Evolutionary conservation across 2,888 invertebrate genomes (phyloP), one percentile per base, ranked within the genome.

Genomic region (Pedicia rivosa): DNA sequence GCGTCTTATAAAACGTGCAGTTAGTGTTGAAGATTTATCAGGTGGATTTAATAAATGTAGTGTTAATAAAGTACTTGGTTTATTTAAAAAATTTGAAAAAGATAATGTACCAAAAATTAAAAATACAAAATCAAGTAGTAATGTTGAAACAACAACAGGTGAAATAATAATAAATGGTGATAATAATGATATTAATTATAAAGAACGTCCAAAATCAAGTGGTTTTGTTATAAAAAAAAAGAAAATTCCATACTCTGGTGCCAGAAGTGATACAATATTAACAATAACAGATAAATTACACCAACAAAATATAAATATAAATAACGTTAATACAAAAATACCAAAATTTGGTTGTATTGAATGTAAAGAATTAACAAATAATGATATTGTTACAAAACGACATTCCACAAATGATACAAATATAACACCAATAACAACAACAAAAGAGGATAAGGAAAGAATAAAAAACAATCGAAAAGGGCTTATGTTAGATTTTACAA

Each of bases 1-100:
- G 2, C 72, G 70, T 44, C 62, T 75, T 19, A 70, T 78, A 30
- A 79, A 77, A 56, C 63, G 79, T 43, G 78, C 80, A 4, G 75
- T 76, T 16, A 80, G 81, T 25, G 67, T 77, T 14, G 78, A 78
- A 44, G 75, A 79, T 48, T 66, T 78, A 38, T 66, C 72, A 24
- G 63, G 59, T 19, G 58, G 57, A 15, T 66, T 68, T 31, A 70
- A 70, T 31, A 70, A 71, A 49, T 74, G 75, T 9, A 76, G 78
- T 3, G 81, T 82, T 0, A 77, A 74, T 52, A 72, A 73, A 48
- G 81, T 86, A 30, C 59, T 86, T 39, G 81, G 82, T 1, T 60
- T 84, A 3, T 81, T 86, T 47, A 78, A 76, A 46, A 80, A 77
- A 56, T 72, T 72, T 54, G 72, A 80, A 56, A 68, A 77, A 35